These are phyloP conservation scores for Zaprionus nigranus DNA, from an alignment of 1,140 invertebrate species.

Conservation along the genomic window DNA sequence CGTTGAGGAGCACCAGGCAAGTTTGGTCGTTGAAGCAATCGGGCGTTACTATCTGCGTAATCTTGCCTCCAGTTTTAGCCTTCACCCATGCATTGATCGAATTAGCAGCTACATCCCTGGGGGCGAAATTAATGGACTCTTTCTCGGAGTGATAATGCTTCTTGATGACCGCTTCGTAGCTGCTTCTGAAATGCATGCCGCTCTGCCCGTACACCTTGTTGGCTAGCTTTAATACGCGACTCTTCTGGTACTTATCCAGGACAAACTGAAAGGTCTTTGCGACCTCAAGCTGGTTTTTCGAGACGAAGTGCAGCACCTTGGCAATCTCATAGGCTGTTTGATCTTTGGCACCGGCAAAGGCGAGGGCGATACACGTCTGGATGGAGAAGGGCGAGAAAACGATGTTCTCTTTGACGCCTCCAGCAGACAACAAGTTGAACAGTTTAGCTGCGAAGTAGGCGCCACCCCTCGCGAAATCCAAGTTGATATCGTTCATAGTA, in stretches of 20 bases:
- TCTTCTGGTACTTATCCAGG: slow-evolving; percentile 79
- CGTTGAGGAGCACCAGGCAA: slow-evolving; percentile 91
- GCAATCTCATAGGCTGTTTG: slow-evolving; percentile 86
- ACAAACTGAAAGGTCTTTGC: slow-evolving; percentile 73
- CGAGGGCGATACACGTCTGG: slow-evolving; percentile 84
- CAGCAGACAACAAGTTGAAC: slow-evolving; percentile 62
- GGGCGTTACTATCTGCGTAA: slow-evolving; percentile 88
- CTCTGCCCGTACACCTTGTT: slow-evolving; percentile 87
- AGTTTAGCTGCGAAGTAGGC: slow-evolving; percentile 48
- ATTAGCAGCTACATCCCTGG: slow-evolving; percentile 83
- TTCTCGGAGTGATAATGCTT: slow-evolving; percentile 86
- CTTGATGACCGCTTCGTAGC: slow-evolving; percentile 85
- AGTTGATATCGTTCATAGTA: slow-evolving; percentile 26
- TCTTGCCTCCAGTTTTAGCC: slow-evolving; percentile 89
- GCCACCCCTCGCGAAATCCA: too few species aligned
- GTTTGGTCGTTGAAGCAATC: slow-evolving; percentile 86
- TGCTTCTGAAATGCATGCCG: slow-evolving; percentile 84
- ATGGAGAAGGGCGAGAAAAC: slow-evolving; percentile 85
- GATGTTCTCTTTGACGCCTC: slow-evolving; percentile 79
- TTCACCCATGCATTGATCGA: slow-evolving; percentile 90
- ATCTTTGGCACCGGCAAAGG: slow-evolving; percentile 85
- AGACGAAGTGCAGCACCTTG: slow-evolving; percentile 79
- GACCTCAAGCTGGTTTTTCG: slow-evolving; percentile 61
- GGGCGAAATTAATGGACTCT: slow-evolving; percentile 86
- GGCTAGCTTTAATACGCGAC: slow-evolving; percentile 85